Conservation (phyloP, 2,113 vertebrate genomes). For the Phyllostomus discolor region DNA sequence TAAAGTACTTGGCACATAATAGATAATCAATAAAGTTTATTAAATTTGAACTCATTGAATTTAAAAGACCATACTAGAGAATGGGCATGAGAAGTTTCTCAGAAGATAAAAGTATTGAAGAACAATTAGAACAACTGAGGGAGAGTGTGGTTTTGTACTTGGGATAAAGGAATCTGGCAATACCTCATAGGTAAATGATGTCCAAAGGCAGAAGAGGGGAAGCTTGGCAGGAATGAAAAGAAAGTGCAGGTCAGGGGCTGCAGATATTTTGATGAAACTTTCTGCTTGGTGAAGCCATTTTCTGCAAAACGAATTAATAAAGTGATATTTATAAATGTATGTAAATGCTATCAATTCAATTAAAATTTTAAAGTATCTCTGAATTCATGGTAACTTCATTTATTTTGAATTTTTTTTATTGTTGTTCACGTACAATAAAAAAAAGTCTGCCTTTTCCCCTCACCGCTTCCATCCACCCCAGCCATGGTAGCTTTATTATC, state of each 20-base stretch:
- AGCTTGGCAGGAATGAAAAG: background rate
- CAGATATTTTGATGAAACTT: background rate
- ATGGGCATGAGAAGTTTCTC: background rate
- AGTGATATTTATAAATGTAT: background rate
- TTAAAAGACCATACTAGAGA: background rate
- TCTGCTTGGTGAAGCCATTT: background rate
- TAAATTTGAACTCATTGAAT: background rate
- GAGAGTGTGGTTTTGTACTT: background rate
- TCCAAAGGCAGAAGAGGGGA: background rate
- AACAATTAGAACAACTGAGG: background rate
- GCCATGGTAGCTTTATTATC: background rate
- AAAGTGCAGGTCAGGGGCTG: background rate
- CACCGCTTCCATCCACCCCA: no score
- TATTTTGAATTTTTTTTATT: no score
- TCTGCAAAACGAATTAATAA: background rate
- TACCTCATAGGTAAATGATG: background rate
- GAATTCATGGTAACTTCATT: background rate
- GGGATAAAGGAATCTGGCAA: background rate
- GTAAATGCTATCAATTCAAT: background rate
- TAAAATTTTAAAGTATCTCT: background rate
- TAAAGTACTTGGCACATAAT: background rate
- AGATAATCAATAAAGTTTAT: background rate
- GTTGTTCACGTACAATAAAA: no score
- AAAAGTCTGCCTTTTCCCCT: no score
- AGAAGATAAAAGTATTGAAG: background rate